Evolutionary conservation across 1,140 invertebrate species (phyloP), one percentile per base, ranked within the genome.

Genomic region (Dryas iulia): DNA sequence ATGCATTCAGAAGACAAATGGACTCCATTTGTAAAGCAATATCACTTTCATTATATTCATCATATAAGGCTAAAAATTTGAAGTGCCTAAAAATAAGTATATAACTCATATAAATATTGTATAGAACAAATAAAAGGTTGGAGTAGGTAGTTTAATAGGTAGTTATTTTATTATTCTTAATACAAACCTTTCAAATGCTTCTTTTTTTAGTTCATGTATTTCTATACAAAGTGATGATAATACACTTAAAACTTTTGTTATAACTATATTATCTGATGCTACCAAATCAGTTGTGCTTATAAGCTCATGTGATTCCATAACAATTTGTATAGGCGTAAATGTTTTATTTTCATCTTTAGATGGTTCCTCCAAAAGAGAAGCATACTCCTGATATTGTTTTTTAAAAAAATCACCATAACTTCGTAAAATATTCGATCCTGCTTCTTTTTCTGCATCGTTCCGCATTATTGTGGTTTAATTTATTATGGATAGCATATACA

Each of bases 181-280:
- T 31, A 35, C 39, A 7, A 25, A 96, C 88, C 93, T 94, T 53
- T 92, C 87, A 79, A 93, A 92, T 21, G 95, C 95, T 92, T 97
- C 95, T 68, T 90, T 81, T 83, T 94, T 94, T n/a, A 98, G 86
- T 31, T 92, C 76, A 58, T 94, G 89, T 62, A 97, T 94, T 92
- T 98, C 97, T 76, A 94, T 92, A 86, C 96, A 97, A 0, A 97
- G 90, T 35, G 95, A 94, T n/a, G 95, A 94, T 53, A 98, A 93
- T 0, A 96, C 96, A 28, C 95, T 95, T n/a, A 98, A 89, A 14
- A 97, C 94, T 92, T 97, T 97, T 61, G 96, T 96, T 65, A 97
- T 93, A 18, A 95, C 91, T 83, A 96, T 95, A 86, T 97, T 97
- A 86, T 98, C 96, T 24, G 96, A 97, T 71, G 96, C 94, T 21